These are phyloP conservation scores for Tribolium castaneum DNA, from an alignment of 1,140 invertebrate genomes.

Conservation along the genomic window DNA sequence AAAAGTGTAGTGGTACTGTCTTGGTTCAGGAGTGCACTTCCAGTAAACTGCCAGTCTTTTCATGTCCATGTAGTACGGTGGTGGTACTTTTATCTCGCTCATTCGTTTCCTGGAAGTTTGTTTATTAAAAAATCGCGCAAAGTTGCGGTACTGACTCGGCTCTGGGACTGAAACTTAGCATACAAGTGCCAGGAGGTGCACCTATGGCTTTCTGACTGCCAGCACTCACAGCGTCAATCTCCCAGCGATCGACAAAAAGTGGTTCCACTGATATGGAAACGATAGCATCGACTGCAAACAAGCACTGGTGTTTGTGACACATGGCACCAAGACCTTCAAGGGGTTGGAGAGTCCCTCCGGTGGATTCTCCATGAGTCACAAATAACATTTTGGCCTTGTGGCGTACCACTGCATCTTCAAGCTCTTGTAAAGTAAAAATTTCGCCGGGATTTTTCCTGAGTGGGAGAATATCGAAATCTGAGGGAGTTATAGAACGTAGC, in stretches of 20 bases:
- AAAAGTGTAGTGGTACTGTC: slow-evolving; percentile 33
- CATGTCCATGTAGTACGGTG: slow-evolving; percentile 34
- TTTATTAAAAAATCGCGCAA: neutral
- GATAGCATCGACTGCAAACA: slow-evolving; percentile 34
- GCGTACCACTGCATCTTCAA: slow-evolving; percentile 70
- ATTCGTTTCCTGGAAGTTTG: slow-evolving; percentile 5
- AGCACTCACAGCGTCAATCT: slow-evolving; percentile 82
- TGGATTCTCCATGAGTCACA: slow-evolving; percentile 85
- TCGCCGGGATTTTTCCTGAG: slow-evolving; percentile 61
- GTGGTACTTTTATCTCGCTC: neutral
- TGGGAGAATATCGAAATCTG: neutral
- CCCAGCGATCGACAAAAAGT: slow-evolving; percentile 82
- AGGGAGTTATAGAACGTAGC: neutral
- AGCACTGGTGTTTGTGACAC: slow-evolving; percentile 69
- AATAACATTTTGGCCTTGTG: slow-evolving; percentile 78
- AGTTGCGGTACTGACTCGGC: slow-evolving; percentile 72
- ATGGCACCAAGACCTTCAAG: slow-evolving; percentile 78
- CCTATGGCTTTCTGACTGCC: slow-evolving; percentile 87
- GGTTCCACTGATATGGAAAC: slow-evolving; percentile 64
- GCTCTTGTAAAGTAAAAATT: slow-evolving; percentile 68
- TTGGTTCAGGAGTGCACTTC: neutral
- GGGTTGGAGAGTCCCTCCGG: slow-evolving; percentile 81
- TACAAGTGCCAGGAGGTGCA: slow-evolving; percentile 82
- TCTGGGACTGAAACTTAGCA: slow-evolving; percentile 82
- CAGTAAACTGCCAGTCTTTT: neutral